Percentiles rank a stretch among this genome's conserved stretches.
Conservation (phyloP, 2,113 vertebrate species). For the Psettodes erumei region DNA sequence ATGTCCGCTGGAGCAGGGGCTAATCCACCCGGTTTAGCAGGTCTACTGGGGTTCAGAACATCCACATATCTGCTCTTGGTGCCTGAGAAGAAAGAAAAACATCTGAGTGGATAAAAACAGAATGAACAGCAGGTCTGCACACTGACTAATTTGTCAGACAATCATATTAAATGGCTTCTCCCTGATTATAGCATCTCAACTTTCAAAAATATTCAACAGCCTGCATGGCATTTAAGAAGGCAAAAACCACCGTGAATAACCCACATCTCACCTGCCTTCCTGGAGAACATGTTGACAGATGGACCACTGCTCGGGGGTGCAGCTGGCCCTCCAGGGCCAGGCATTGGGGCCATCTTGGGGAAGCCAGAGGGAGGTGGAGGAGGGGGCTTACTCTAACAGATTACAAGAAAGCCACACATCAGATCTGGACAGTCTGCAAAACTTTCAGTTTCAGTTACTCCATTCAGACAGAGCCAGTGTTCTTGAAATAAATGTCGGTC, state of each 20-base stretch:
- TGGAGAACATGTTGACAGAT: conserved; percentile 92
- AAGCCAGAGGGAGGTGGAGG: conserved; percentile 91
- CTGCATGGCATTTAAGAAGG: background rate
- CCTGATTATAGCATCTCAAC: background rate
- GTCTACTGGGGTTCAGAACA: conserved; percentile 89
- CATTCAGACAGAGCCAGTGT: background rate
- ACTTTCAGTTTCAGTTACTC: background rate
- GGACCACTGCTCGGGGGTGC: conserved; percentile 73
- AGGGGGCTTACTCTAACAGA: conserved; percentile 87
- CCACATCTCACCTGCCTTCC: conserved; percentile 89
- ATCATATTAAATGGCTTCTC: background rate
- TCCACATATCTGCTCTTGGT: conserved; percentile 92
- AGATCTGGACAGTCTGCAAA: background rate
- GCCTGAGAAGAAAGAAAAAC: conserved; percentile 64
- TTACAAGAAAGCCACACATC: conserved; percentile 15
- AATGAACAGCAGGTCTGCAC: background rate
- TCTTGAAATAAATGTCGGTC: background rate
- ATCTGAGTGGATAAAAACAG: background rate
- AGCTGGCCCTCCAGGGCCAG: conserved; percentile 72
- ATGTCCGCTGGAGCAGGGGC: conserved; percentile 89
- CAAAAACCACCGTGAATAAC: background rate
- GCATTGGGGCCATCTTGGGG: conserved; percentile 82
- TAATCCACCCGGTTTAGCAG: conserved; percentile 74
- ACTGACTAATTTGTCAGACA: background rate
- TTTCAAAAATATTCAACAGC: background rate